Conservation (phyloP, 2,888 invertebrate genomes). For the Fragum sueziense region DNA sequence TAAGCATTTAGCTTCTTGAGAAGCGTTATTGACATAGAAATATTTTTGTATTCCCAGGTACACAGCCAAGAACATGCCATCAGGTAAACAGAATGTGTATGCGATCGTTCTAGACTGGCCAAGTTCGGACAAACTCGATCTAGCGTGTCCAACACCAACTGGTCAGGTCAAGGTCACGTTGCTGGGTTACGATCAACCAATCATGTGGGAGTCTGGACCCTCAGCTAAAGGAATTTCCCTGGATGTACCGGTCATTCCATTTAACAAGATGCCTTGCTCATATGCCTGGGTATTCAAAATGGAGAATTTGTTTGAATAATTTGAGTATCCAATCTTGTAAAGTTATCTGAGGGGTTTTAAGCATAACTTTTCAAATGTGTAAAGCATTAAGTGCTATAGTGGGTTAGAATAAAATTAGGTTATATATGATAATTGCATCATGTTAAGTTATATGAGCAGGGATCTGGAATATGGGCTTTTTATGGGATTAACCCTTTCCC, state of each 20-base stretch:
- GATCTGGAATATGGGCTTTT: too few relatives aligned
- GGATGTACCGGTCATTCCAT: slow-evolving; percentile 66
- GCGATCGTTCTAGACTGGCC: slow-evolving; percentile 90
- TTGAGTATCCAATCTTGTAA: too few relatives aligned
- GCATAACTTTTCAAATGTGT: too few relatives aligned
- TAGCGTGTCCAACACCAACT: slow-evolving; percentile 82
- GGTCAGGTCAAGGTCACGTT: slow-evolving; percentile 82
- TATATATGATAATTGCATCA: too few relatives aligned
- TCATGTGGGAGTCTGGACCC: slow-evolving; percentile 45
- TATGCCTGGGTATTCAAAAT: slow-evolving; percentile 74
- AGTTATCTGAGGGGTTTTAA: too few relatives aligned
- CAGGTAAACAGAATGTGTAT: slow-evolving; percentile 84
- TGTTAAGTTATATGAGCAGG: too few relatives aligned
- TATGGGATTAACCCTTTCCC: too few relatives aligned
- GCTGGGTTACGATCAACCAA: slow-evolving; percentile 82
- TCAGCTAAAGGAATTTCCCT: slow-evolving; percentile 55
- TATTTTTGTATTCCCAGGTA: slow-evolving; percentile 63
- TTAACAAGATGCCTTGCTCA: slow-evolving; percentile 66
- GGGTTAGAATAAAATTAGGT: too few relatives aligned
- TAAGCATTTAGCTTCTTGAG: too few relatives aligned
- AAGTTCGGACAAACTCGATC: slow-evolving; percentile 83
- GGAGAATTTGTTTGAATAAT: slow-evolving; percentile 6
- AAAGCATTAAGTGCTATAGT: too few relatives aligned
- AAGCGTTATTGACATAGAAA: background rate
- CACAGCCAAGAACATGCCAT: slow-evolving; percentile 67